These are phyloP conservation scores for Euproctis similis DNA, from an alignment of 2,888 invertebrate genomes.

Conservation along the genomic window DNA sequence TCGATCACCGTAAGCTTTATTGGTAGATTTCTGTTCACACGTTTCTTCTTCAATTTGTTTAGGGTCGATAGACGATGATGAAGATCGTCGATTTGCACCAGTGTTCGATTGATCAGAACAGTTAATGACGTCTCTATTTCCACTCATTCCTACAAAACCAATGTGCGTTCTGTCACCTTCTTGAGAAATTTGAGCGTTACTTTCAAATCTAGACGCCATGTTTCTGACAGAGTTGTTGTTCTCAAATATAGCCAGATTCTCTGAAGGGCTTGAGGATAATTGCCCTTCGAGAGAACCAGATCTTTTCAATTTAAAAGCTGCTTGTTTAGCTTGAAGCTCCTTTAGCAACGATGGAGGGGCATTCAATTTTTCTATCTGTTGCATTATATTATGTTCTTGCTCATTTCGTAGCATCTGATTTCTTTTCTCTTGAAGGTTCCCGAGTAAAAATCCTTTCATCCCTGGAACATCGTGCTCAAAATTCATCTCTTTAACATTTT, in stretches of 20 bases:
- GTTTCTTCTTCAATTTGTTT: slow-evolving; percentile 62
- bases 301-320: slow-evolving; percentile 61
- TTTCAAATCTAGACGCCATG: slow-evolving; percentile 88
- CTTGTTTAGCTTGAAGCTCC: slow-evolving; percentile 88
- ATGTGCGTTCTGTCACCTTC: slow-evolving; percentile 57
- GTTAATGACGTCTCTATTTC: slow-evolving; percentile 65
- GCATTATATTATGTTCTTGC: slow-evolving; percentile 36
- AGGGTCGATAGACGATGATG: slow-evolving; percentile 60
- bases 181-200: slow-evolving; percentile 35
- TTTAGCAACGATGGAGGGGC: slow-evolving; percentile 76
- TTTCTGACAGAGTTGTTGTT: slow-evolving; percentile 79
- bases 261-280: slow-evolving; percentile 44
- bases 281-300: slow-evolving; percentile 56
- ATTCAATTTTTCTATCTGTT: slow-evolving; percentile 43
- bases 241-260: slow-evolving; percentile 34
- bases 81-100: slow-evolving; percentile 50
- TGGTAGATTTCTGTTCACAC: slow-evolving; percentile 46
- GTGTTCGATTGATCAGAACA: slow-evolving; percentile 56
- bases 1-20: slow-evolving; percentile 60
- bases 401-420: slow-evolving; percentile 75
- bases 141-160: slow-evolving; percentile 58
- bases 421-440: slow-evolving; percentile 79
- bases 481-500: slow-evolving; percentile 30
- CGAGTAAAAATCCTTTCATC: slow-evolving; percentile 68
- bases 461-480: slow-evolving; percentile 28